Conservation (phyloP, 1,140 invertebrate genomes). For the Aphaenogaster rudis region DNA sequence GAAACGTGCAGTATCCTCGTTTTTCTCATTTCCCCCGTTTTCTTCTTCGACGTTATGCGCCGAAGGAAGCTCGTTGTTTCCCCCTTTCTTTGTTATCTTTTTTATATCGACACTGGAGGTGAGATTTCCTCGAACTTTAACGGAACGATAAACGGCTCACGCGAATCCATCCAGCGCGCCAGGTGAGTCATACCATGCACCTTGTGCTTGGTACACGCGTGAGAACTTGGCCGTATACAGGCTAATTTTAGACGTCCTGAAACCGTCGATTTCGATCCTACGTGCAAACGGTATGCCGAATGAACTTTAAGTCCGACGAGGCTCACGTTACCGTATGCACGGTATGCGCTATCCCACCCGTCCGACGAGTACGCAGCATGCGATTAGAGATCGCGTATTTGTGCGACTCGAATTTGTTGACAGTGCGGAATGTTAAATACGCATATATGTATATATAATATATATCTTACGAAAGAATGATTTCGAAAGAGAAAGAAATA, state of each 20-base stretch:
- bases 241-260: slow-evolving; percentile 70
- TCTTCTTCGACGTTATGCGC: no score
- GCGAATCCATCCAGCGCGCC: not conserved
- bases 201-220: slow-evolving; percentile 18
- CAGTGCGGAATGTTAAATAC: not conserved
- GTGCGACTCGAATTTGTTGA: not conserved
- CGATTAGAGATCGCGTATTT: not conserved
- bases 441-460: no score
- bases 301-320: slow-evolving; percentile 13
- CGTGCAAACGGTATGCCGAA: slow-evolving; percentile 6
- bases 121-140: not conserved
- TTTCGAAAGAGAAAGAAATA: not conserved
- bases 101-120: not conserved
- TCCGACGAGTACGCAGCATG: not conserved
- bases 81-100: not conserved
- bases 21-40: not conserved
- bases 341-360: not conserved
- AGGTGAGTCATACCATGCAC: slow-evolving; percentile 33
- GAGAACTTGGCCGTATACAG: slow-evolving; percentile 17
- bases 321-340: not conserved
- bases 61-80: not conserved
- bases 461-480: not conserved
- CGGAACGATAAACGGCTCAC: slow-evolving; percentile 1
- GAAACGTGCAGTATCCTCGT: not conserved
- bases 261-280: slow-evolving; percentile 48